Base-by-base conservation (phyloP, 2,113 vertebrate species). In the Microtus ochrogaster region DNA sequence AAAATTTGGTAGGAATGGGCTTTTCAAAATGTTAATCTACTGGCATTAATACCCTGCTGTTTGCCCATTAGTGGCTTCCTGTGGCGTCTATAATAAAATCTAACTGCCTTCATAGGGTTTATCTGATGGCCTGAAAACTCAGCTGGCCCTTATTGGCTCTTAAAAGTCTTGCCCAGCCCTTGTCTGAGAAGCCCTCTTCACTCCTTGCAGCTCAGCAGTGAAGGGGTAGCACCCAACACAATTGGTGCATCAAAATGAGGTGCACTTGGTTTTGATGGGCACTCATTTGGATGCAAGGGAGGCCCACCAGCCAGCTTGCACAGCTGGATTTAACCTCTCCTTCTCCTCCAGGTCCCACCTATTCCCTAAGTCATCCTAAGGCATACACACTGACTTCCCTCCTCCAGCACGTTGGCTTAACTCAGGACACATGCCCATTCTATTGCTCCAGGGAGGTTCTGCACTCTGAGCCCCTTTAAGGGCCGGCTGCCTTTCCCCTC, bases 11-110 rank as follows among this genome's bases (percentile, higher is more conserved):
- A 81, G 79, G 86, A 74, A 36, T 61, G 65, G 16, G 65, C 84
- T 97, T 93, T 94, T 89, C 21, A 13, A 68, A 93, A 94, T 89
- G 92, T 95, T 88, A 92, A 39, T 85, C 68, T 83, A 21, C 81
- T 82, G 94, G 36, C 52, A 19, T 96, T 85, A 86, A n/a, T 73
- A 13, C 68, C 87, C 92, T 63, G 74, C 87, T 74, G 94, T 70
- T 89, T 87, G 55, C 89, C 84, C 68, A 22, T 97, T 88, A 33
- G 52, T 70, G 92, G 77, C 91, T 89, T 97, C 88, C 88, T 0
- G 2, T 87, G 52, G 55, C 70, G 77, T 72, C 47, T 36, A 79
- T 58, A 89, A 82, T 95, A 36, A 95, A 95, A 86, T 70, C 91
- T 86, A 91, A 95, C 95, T 36, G 68, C 87, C 78, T 89, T 90